Evolutionary conservation across 2,113 vertebrate species (phyloP), one percentile per base, ranked within the genome.

Genomic region (Hippolais icterina): DNA sequence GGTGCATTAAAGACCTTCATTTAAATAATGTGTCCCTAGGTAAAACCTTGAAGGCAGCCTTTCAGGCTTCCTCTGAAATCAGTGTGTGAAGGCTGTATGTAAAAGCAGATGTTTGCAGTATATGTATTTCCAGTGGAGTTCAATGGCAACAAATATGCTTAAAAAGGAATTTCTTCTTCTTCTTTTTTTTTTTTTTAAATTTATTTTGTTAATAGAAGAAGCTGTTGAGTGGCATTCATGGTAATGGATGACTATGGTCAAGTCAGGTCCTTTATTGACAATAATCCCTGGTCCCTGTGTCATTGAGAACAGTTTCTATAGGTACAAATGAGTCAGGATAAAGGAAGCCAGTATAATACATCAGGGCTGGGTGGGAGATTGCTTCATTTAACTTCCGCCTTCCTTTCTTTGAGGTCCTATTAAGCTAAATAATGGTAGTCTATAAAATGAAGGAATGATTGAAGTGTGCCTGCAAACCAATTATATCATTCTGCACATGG

Each of bases 381-480:
- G 68, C 95, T 93, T 97, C 94, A 93, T 96, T 96, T 96, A 96
- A 96, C 96, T 97, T 96, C 88, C 12, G 17, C 57, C 80, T 90
- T 57, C 83, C 65, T 96, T 95, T 95, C 96, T 96, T 96, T 94
- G 90, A 94, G 86, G 82, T 92, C 65, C 65, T 91, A 92, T 95
- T 94, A 95, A 96, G 72, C 89, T 89, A 76, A 96, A 96, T 92
- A 97, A 95, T 90, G 65, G 64, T 27, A 76, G 72, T 11, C 83
- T 71, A n/a, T 91, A 75, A 93, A 95, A 78, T 57, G 93, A 78
- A 92, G 93, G 76, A 76, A 68, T 1, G 28, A 93, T 93, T 96
- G 96, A 95, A 96, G 83, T 89, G 86, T 90, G 93, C 74, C 85
- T 94, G 31, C 56, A 86, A 94, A 80, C 83, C 90, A 96, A 90